phyloP scores from a whole-genome alignment of 2,888 invertebrate species.

The Xiphydria camelus region DNA sequence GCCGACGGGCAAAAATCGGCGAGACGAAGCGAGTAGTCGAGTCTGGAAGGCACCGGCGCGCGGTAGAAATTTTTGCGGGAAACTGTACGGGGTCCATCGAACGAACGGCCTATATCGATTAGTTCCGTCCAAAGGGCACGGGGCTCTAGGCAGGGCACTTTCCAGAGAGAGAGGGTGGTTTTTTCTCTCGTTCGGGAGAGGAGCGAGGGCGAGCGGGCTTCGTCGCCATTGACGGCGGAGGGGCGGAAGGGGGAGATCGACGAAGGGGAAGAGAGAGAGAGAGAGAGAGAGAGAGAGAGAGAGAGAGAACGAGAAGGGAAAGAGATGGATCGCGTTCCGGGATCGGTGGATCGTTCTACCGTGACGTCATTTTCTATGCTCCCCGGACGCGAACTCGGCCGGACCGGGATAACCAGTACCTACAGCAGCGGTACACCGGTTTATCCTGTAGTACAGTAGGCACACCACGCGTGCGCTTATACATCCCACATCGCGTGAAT shows the following conservation, averaged over 20 bases:
- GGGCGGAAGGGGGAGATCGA: constrained; percentile 5
- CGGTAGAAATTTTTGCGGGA: constrained; percentile 31
- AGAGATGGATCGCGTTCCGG: constrained; percentile 1
- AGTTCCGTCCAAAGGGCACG: constrained; percentile 37
- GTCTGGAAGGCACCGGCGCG: background rate
- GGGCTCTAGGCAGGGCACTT: constrained; percentile 30
- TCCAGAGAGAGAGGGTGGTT: constrained; percentile 32
- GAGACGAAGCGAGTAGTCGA: background rate
- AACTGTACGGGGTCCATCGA: constrained; percentile 45
- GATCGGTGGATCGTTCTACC: constrained; percentile 1
- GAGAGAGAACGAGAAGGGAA: constrained; percentile 10
- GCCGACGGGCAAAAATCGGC: constrained; percentile 4
- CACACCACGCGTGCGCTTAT: no score
- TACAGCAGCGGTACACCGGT: no score
- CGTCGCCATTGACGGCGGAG: constrained; percentile 24
- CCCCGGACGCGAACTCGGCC: background rate
- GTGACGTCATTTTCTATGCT: constrained; percentile 2
- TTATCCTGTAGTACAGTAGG: no score
- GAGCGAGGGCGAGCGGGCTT: constrained; percentile 9
- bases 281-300: constrained; percentile 9
- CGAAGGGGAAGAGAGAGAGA: background rate
- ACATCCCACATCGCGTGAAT: no score
- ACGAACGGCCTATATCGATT: constrained; percentile 42
- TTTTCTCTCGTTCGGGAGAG: constrained; percentile 20
- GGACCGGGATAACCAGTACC: no score